Percentiles rank a stretch among this genome's conserved stretches.
Conservation (phyloP, 1,140 invertebrate species). For the Formica selysi region DNA sequence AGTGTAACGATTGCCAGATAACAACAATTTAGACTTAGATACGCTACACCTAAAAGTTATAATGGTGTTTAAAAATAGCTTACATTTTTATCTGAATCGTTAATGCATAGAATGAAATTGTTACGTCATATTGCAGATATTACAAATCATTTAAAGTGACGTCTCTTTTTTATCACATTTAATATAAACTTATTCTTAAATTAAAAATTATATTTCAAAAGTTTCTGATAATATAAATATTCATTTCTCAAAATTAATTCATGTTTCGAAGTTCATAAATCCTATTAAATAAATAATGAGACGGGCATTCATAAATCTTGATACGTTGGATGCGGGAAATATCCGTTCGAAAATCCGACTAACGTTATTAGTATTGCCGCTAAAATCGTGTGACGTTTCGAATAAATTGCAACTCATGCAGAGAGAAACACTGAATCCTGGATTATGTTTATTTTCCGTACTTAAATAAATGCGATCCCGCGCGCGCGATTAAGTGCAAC, state of each 20-base stretch:
- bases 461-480: conserved; percentile 44
- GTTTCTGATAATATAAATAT: not conserved
- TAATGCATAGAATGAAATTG: conserved; percentile 15
- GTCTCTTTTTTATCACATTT: not conserved
- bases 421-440: conserved; percentile 34
- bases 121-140: not conserved
- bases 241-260: conserved; percentile 17
- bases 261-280: conserved; percentile 23
- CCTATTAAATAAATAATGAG: too few species aligned
- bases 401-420: conserved; percentile 26
- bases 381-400: not conserved
- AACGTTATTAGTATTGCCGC: conserved; percentile 28
- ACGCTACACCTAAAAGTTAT: conserved; percentile 16
- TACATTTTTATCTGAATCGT: not conserved
- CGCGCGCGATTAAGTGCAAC: conserved; percentile 2
- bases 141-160: not conserved
- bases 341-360: conserved; percentile 32
- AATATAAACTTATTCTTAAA: not conserved
- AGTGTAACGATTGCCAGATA: conserved; percentile 43
- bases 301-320: not conserved
- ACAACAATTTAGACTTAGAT: conserved; percentile 52
- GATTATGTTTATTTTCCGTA: conserved; percentile 34
- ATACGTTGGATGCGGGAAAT: not conserved
- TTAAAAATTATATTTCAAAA: conserved; percentile 7
- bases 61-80: not conserved